Evolutionary conservation across 1,140 invertebrate species (phyloP).

Genomic region (Drosophila kurseongensis): DNA sequence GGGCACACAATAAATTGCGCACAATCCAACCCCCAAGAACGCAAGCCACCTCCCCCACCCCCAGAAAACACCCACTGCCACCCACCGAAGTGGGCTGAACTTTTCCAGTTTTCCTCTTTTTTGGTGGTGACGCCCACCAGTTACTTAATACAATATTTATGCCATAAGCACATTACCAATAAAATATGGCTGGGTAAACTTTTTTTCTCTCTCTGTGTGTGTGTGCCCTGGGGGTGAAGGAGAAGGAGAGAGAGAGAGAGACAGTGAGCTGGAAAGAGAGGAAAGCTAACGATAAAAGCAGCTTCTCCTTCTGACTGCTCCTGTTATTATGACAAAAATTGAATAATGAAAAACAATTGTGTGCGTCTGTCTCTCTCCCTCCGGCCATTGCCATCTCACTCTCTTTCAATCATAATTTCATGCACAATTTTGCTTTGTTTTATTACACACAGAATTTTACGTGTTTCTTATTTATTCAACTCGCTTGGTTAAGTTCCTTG

Average conservation of each 20-base stretch:
- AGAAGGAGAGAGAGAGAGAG: constrained; percentile 16
- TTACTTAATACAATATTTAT: constrained; percentile 84
- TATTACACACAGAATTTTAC: constrained; percentile 54
- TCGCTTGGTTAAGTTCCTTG: constrained; percentile 81
- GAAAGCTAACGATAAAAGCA: constrained; percentile 41
- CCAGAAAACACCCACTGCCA: constrained; percentile 5
- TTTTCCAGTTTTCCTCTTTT: constrained; percentile 23
- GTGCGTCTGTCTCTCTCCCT: constrained; percentile 55
- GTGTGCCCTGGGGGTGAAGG: constrained; percentile 17
- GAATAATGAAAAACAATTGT: constrained; percentile 83
- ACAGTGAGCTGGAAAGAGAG: constrained; percentile 15
- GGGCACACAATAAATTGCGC: constrained; percentile 76
- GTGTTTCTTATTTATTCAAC: constrained; percentile 81
- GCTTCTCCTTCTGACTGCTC: constrained; percentile 36
- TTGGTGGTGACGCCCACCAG: constrained; percentile 79
- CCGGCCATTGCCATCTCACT: constrained; percentile 19
- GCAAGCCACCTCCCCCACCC: constrained; percentile 22
- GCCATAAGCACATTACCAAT: constrained; percentile 84
- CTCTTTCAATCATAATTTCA: constrained; percentile 70
- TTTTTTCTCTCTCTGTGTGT: constrained; percentile 53
- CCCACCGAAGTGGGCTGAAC: constrained; percentile 21
- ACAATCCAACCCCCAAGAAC: constrained; percentile 76
- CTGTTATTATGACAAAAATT: constrained; percentile 77
- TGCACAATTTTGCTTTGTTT: constrained; percentile 80
- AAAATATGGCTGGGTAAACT: constrained; percentile 79